Evolutionary conservation across 2,113 vertebrate species (phyloP).

Genomic region (Thryonomys swinderianus): DNA sequence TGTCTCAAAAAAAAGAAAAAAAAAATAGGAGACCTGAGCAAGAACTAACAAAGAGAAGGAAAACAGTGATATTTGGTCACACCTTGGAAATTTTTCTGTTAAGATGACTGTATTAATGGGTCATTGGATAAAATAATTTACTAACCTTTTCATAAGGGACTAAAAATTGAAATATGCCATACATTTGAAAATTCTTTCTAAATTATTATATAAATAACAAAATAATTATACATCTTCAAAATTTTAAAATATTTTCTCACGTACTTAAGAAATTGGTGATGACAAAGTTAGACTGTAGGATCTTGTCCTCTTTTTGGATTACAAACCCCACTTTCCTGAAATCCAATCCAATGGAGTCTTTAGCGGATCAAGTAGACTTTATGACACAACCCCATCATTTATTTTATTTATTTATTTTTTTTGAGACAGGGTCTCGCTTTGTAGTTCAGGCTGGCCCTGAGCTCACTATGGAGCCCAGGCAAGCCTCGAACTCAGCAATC

Average conservation of each 20-base stretch:
- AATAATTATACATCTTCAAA: neutral
- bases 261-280: neutral
- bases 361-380: neutral
- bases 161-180: neutral
- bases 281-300: neutral
- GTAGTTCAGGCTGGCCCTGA: too few relatives aligned
- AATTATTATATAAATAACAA: neutral
- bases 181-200: slow-evolving; percentile 12
- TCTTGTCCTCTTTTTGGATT: neutral
- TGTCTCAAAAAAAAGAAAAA: too few relatives aligned
- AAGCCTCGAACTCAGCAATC: too few relatives aligned
- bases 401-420: too few relatives aligned
- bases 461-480: too few relatives aligned
- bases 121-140: neutral
- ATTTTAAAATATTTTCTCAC: neutral
- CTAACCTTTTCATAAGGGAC: neutral
- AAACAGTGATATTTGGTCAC: neutral
- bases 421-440: too few relatives aligned
- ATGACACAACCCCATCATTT: neutral
- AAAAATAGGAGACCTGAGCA: neutral
- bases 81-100: neutral
- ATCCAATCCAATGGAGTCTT: neutral
- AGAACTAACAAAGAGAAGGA: neutral
- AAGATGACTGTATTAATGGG: neutral
- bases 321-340: neutral